Conservation (phyloP, 2,113 vertebrate species). For the Nycticryphes semicollaris region DNA sequence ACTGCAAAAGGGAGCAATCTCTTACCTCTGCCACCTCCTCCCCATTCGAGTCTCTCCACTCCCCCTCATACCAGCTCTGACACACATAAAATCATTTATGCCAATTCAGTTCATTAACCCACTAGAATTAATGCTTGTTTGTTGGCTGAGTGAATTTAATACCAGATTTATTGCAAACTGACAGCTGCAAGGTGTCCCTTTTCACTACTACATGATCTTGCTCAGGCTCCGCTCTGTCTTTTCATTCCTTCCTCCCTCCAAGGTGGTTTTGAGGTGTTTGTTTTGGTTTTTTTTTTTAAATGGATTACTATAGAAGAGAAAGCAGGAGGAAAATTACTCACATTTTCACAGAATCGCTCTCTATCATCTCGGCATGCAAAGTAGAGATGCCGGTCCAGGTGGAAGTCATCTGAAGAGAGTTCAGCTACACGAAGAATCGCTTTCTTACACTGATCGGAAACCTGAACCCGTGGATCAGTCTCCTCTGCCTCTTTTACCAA, state of each 20-base stretch:
- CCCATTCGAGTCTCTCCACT: fast-evolving
- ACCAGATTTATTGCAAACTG: background rate
- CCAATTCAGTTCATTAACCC: background rate
- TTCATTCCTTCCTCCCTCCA: background rate
- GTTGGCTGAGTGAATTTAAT: background rate
- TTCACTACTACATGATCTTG: fast-evolving
- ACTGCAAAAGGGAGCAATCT: background rate
- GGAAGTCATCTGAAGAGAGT: conserved; percentile 94
- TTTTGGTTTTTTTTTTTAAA: background rate
- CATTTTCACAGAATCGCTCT: conserved; percentile 94
- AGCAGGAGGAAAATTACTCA: conserved; percentile 68
- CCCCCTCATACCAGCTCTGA: background rate
- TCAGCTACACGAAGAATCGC: conserved; percentile 95
- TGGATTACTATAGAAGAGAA: background rate
- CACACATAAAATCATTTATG: background rate
- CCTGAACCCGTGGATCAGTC: conserved; percentile 68
- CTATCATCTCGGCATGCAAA: conserved; percentile 93
- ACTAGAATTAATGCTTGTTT: background rate
- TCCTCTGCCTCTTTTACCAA: conserved; percentile 90
- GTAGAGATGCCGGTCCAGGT: conserved; percentile 94
- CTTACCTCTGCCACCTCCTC: background rate
- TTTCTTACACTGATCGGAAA: conserved; percentile 92
- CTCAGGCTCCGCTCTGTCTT: background rate
- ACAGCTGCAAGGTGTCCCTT: background rate
- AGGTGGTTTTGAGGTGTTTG: background rate